Conservation (phyloP, 2,888 invertebrate genomes). For the Dryocosmus kuriphilus region DNA sequence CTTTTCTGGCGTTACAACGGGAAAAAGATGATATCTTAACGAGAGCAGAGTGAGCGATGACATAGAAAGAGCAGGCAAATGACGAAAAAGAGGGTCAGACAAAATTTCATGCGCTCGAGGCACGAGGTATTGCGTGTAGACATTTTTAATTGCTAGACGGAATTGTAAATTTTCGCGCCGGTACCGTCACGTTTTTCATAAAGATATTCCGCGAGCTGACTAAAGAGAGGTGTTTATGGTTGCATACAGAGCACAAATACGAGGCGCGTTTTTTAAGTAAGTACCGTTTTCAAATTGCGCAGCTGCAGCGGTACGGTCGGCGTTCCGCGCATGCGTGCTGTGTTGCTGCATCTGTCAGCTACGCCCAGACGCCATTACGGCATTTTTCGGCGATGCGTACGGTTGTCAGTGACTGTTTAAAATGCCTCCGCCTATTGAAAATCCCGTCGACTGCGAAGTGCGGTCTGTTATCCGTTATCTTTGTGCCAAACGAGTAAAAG, state of each 20-base stretch:
- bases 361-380: no score
- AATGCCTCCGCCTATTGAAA: no score
- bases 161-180: slow-evolving; percentile 61
- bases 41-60: slow-evolving; percentile 50
- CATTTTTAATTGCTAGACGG: slow-evolving; percentile 65
- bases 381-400: no score
- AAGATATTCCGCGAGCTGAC: slow-evolving; percentile 22
- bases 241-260: background rate
- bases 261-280: no score
- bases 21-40: slow-evolving; percentile 68
- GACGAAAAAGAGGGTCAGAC: slow-evolving; percentile 47
- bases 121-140: slow-evolving; percentile 66
- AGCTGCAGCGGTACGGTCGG: no score
- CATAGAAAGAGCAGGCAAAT: slow-evolving; percentile 47
- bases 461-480: no score
- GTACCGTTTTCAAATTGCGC: no score
- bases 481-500: no score
- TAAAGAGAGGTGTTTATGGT: background rate
- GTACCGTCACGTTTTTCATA: slow-evolving; percentile 31
- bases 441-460: no score
- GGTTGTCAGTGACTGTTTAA: no score
- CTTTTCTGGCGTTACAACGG: slow-evolving; percentile 58
- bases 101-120: slow-evolving; percentile 59
- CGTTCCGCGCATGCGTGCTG: no score
- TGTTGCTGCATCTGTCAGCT: no score